Base-by-base conservation (phyloP, 2,888 invertebrate species). In the Tetrapedia diversipes region DNA sequence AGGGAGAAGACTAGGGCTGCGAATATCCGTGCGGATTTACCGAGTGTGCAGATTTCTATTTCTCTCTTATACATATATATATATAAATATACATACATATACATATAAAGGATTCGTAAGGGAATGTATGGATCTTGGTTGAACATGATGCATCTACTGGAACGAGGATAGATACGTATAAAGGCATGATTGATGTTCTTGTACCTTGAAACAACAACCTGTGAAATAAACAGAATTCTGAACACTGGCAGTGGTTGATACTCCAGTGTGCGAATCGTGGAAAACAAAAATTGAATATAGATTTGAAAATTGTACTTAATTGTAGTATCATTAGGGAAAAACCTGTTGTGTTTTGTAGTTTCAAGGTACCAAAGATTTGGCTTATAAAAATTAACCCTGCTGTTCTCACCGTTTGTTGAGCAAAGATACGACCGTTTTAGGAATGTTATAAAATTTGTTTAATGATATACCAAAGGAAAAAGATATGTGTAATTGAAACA, bases 1-100 rank as follows among this genome's bases (percentile, higher is more conserved):
- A 27, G 27, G 24, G 54, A 24, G 32, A 27, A 45, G 10, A 43
- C 76, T 77, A 74, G 76, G 76, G 76, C 76, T 77, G 74, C 76
- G 73, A 67, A 54, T 77, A 77, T 77, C 67, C 74, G 76, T 66
- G 34, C 37, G 11, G n/a, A n/a, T n/a, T n/a, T n/a, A 51, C 41
- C 41, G 24, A 47, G 7, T 14, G 37, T 39, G 53, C 34, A 54
- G 45, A 32, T 41, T 59, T 64, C 57, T 22, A 29, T 70, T 70
- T 45, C 29, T 29, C 59, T 37, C 51, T 45, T 43, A 10, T 16
- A 16, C n/a, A 34, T 4, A 19, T 45, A 24, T 22, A 16, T 29
- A 14, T 41, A 53, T n/a, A n/a, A n/a, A n/a, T n/a, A n/a, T n/a
- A n/a, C n/a, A n/a, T n/a, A n/a, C n/a, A n/a, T n/a, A n/a, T 49